Conservation (phyloP, 2,797 vertebrate genomes). For the Anguilla megastoma region DNA sequence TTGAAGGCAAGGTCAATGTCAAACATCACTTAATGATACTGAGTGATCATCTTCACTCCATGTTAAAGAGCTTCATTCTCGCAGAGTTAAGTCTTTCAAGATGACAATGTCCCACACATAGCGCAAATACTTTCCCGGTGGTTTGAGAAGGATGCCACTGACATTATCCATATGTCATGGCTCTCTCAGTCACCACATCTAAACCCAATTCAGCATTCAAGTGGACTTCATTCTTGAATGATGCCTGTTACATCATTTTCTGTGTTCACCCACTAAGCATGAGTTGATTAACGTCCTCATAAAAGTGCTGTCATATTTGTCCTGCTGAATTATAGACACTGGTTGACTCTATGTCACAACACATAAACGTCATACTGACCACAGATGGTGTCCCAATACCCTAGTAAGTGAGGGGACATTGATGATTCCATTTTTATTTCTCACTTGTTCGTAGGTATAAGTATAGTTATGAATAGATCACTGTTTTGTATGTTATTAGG, state of each 20-base stretch:
- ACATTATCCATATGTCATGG: neutral
- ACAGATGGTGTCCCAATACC: neutral
- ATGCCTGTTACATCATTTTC: neutral
- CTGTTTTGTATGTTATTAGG: neutral
- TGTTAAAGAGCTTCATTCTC: neutral
- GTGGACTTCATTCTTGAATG: neutral
- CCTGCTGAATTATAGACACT: neutral
- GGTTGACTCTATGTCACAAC: neutral
- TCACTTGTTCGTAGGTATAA: neutral
- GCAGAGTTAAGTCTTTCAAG: conserved; percentile 1
- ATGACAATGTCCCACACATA: neutral
- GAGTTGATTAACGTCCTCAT: neutral
- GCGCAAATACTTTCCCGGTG: neutral
- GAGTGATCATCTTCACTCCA: neutral
- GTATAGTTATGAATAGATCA: neutral
- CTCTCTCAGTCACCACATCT: neutral
- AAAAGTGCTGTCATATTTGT: neutral
- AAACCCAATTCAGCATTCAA: neutral
- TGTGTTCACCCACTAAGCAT: neutral
- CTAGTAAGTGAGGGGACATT: neutral
- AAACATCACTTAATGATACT: neutral
- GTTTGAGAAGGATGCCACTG: neutral
- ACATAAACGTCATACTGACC: neutral
- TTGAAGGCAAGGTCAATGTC: neutral
- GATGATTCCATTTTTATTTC: neutral